A percentile compares a stretch with the other conserved stretches of the same genome.
Conservation (phyloP, 1,140 invertebrate species). For the Melitaea cinxia region DNA sequence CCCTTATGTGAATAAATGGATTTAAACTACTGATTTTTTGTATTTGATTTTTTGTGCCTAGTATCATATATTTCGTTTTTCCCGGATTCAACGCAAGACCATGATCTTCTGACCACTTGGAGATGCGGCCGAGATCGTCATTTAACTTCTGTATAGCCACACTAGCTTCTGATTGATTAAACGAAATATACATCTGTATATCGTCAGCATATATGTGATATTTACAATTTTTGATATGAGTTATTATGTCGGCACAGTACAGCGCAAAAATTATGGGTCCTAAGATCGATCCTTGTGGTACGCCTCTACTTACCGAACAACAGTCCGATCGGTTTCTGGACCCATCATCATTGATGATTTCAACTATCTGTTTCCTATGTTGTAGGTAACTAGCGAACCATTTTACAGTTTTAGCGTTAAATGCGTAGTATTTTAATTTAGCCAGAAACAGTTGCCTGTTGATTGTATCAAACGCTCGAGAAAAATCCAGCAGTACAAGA, state of each 20-base stretch:
- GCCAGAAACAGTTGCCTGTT: no score
- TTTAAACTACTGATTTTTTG: neutral
- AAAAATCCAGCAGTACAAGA: no score
- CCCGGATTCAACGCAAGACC: conserved; percentile 4
- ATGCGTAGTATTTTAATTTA: no score
- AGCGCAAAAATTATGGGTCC: conserved; percentile 12
- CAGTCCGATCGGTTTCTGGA: no score
- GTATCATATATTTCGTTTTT: conserved; percentile 19
- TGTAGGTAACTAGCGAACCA: neutral
- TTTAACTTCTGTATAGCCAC: conserved; percentile 12
- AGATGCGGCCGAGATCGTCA: conserved; percentile 12
- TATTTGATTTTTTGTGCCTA: conserved; percentile 11
- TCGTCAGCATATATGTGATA: conserved; percentile 25
- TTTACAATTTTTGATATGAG: conserved; percentile 5
- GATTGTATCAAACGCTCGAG: no score
- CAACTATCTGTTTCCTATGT: neutral
- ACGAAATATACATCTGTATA: conserved; percentile 18
- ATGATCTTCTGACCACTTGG: conserved; percentile 14
- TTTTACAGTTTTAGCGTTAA: neutral
- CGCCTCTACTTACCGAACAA: no score
- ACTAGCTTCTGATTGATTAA: neutral
- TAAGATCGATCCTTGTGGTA: conserved; percentile 19
- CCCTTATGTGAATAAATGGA: conserved; percentile 13
- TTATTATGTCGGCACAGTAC: conserved; percentile 16
- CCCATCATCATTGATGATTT: neutral